Evolutionary conservation across 2,797 vertebrate species (phyloP).

Genomic region (Tenualosa thibaudeaui): DNA sequence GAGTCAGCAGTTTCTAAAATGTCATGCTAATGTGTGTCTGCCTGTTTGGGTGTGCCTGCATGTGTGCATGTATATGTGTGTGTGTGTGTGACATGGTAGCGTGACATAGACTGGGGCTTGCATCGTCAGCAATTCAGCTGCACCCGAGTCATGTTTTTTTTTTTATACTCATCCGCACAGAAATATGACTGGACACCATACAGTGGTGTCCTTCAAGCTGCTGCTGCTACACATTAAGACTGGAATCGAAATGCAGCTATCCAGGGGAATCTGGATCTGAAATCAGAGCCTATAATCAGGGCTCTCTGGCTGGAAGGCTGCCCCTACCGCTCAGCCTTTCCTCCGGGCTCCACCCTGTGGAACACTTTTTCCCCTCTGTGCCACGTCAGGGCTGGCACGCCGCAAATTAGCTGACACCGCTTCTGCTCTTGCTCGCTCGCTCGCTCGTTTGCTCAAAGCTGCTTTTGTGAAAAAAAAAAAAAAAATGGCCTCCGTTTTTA

Average conservation of each 20-base stretch:
- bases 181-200: background rate
- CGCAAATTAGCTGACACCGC: conserved; percentile 40
- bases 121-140: background rate
- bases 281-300: conserved; percentile 7
- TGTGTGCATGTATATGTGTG: background rate
- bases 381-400: conserved; percentile 47
- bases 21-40: background rate
- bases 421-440: conserved; percentile 24
- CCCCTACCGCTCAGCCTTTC: background rate
- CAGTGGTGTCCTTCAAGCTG: background rate
- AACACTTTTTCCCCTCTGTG: conserved; percentile 45
- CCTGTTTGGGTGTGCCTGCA: background rate
- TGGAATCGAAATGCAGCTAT: background rate
- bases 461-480: no score
- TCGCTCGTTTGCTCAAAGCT: background rate
- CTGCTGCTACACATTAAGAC: background rate
- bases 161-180: no score
- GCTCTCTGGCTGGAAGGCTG: conserved; percentile 11
- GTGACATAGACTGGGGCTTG: background rate
- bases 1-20: background rate
- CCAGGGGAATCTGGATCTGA: background rate
- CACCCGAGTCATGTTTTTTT: background rate
- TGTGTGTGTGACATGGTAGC: background rate
- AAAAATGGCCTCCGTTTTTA: conserved; percentile 35
- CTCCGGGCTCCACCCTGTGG: conserved; percentile 43